Evolutionary conservation across 2,113 vertebrate species (phyloP).

Genomic region (Sardina pilchardus): DNA sequence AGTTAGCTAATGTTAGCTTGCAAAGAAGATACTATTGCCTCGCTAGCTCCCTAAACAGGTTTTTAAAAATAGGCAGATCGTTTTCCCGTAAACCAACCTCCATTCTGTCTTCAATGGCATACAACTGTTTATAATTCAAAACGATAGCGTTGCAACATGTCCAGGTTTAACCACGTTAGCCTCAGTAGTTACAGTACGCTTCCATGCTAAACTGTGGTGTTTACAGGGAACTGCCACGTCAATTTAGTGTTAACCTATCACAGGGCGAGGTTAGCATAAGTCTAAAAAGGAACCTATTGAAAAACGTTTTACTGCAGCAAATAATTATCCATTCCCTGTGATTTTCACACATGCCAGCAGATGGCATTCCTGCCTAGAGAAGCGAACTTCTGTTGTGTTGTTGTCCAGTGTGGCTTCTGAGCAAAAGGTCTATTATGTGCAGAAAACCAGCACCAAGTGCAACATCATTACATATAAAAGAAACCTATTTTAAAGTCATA

Average conservation of each 20-base stretch:
- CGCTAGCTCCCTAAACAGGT: not conserved
- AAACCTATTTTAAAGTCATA: not conserved
- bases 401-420: too few relatives aligned
- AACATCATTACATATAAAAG: not conserved
- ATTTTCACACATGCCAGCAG: not conserved
- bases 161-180: not conserved
- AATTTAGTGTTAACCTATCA: not conserved
- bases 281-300: constrained; percentile 1
- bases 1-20: not conserved
- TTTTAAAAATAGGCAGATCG: not conserved
- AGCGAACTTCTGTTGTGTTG: not conserved
- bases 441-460: not conserved
- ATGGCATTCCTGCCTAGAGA: not conserved
- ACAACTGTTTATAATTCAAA: not conserved
- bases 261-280: not conserved
- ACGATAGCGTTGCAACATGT: not conserved
- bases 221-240: not conserved
- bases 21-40: not conserved
- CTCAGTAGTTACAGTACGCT: not conserved
- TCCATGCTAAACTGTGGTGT: not conserved
- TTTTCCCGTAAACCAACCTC: not conserved
- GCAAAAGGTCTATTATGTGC: not conserved
- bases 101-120: not conserved
- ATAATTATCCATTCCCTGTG: not conserved
- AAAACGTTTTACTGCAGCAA: not conserved